Evolutionary conservation across 2,888 invertebrate species (phyloP).

Genomic region (Graphium colonna): DNA sequence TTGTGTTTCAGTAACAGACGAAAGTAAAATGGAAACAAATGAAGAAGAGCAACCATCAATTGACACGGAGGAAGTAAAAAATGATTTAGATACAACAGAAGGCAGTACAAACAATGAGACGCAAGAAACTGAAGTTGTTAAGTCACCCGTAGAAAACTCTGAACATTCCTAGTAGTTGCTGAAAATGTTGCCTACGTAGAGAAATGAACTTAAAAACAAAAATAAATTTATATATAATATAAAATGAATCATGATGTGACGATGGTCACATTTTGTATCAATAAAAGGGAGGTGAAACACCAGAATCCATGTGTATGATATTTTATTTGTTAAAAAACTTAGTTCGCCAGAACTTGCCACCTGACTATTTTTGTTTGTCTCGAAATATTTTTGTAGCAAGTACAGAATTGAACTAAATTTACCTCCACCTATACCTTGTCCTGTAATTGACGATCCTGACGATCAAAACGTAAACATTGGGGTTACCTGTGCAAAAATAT

Average conservation of each 20-base stretch:
- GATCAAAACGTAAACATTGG: no score
- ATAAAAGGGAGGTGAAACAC: conserved; percentile 1
- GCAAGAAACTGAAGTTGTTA: conserved; percentile 9
- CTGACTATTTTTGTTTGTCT: no score
- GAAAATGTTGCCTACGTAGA: conserved; percentile 1
- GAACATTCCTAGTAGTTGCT: conserved; percentile 22
- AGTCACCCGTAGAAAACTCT: conserved; percentile 6
- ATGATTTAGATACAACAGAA: conserved; percentile 7
- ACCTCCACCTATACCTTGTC: no score
- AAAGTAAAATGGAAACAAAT: conserved; percentile 39
- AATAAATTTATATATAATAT: neutral
- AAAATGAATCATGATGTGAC: neutral
- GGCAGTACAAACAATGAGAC: conserved; percentile 14
- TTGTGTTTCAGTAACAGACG: conserved; percentile 24
- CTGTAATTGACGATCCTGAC: no score
- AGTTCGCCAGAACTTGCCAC: no score
- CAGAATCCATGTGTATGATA: no score
- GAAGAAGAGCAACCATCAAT: neutral
- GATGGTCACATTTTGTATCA: conserved; percentile 10
- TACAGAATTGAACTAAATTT: no score
- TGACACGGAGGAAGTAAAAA: neutral
- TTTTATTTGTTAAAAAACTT: no score
- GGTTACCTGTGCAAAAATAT: no score
- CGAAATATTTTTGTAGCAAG: no score
- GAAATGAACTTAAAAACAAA: conserved; percentile 1